Evolutionary conservation across 2,113 vertebrate genomes (phyloP).

Genomic region (Lota lota): DNA sequence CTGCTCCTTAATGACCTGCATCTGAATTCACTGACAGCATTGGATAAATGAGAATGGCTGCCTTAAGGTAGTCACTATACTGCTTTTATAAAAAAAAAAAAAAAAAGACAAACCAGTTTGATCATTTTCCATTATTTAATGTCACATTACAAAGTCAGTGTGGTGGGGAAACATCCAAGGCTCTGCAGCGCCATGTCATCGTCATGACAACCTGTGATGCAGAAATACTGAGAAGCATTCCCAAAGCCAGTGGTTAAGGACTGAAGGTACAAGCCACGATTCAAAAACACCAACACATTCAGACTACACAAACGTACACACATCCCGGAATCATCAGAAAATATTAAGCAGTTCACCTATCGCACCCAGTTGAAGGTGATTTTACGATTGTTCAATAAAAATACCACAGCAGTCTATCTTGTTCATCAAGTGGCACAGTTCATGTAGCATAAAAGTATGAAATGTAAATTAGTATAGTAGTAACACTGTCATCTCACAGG

Average conservation of each 20-base stretch:
- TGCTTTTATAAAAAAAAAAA: too few relatives aligned
- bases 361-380: constrained; percentile 1
- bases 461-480: too few relatives aligned
- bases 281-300: constrained; percentile 14
- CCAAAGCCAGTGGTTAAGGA: constrained; percentile 1
- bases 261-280: constrained; percentile 45
- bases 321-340: not conserved
- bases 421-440: too few relatives aligned
- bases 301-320: constrained; percentile 18
- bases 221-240: constrained; percentile 20
- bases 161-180: constrained; percentile 34
- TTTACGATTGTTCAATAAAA: not conserved
- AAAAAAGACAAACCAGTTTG: too few relatives aligned
- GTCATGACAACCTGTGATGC: constrained; percentile 40
- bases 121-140: constrained; percentile 45
- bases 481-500: too few relatives aligned
- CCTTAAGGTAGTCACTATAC: too few relatives aligned
- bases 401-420: not conserved
- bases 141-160: constrained; percentile 56
- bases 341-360: constrained; percentile 16
- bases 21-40: too few relatives aligned
- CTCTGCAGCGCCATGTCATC: constrained; percentile 58
- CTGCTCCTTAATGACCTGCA: too few relatives aligned
- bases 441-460: too few relatives aligned
- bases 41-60: too few relatives aligned